These are phyloP conservation scores for Drosophila gunungcola DNA, from an alignment of 1,140 invertebrate genomes.

Conservation along the genomic window DNA sequence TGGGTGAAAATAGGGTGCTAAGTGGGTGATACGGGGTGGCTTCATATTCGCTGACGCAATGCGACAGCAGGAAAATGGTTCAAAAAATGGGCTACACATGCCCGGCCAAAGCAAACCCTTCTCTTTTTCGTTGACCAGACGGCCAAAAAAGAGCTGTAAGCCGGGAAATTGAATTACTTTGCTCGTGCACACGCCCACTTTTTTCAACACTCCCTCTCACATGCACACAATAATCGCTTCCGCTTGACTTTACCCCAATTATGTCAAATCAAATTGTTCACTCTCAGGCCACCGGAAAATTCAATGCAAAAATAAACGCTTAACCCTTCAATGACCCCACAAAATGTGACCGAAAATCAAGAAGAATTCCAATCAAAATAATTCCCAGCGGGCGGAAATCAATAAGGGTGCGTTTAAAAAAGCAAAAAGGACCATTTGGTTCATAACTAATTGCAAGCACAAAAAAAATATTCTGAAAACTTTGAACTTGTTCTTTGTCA, in stretches of 20 bases:
- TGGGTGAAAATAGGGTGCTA: neutral
- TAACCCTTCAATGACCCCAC: conserved; percentile 49
- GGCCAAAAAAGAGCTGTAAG: conserved; percentile 48
- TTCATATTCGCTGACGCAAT: conserved; percentile 66
- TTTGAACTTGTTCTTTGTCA: too few species aligned
- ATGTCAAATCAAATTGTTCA: conserved; percentile 71
- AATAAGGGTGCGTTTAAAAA: conserved; percentile 17
- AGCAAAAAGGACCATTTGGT: conserved; percentile 8
- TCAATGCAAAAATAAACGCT: conserved; percentile 31
- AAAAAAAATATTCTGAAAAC: neutral
- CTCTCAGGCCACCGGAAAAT: conserved; percentile 9
- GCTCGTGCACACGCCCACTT: conserved; percentile 41
- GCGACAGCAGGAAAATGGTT: conserved; percentile 50
- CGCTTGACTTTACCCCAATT: conserved; percentile 77
- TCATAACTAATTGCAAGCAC: conserved; percentile 54
- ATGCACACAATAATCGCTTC: conserved; percentile 68
- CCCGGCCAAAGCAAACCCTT: conserved; percentile 15
- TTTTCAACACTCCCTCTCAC: conserved; percentile 18
- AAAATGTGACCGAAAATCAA: conserved; percentile 54
- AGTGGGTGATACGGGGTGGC: conserved; percentile 1
- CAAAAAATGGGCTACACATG: conserved; percentile 3
- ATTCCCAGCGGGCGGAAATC: conserved; percentile 29
- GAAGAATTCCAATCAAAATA: conserved; percentile 32
- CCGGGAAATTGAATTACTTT: conserved; percentile 71
- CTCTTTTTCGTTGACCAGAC: conserved; percentile 37